Evolutionary conservation across 2,113 vertebrate genomes (phyloP), one percentile per base, ranked within the genome.

Genomic region (Formicarius rufipectus): DNA sequence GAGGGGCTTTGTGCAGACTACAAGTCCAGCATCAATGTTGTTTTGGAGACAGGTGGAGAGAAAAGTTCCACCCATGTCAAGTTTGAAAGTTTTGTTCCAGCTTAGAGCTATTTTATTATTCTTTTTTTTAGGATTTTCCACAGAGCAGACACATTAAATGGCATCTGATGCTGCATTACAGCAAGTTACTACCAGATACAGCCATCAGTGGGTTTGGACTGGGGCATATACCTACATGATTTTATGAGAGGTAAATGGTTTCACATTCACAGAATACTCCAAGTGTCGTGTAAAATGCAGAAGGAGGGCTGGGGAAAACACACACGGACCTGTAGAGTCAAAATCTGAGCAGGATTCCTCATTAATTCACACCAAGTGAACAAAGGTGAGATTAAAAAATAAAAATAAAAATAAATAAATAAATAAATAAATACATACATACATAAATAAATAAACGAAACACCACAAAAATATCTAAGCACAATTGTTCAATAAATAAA

Each of bases 361-460:
- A 19, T 25, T 28, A 55, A 40, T 12, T 19, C 5, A 37, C 15
- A 30, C 2, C 21, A n/a, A 59, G 33, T 18, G 7, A 88, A 62
- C 11, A 71, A 73, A 62, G 24, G 25, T 44, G 7, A 44, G 8
- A 18, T 1, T 4, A 3, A 6, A 40, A 63, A 5, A 24, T 2
- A 9, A 15, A 63, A 25, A 27, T 18, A 4, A 24, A 55, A 23
- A 17, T 1, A 31, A 4, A 9, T 2, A 56, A 33, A 33, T 6
- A 2, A 21, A 5, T 42, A 42, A n/a, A n/a, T n/a, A n/a, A n/a
- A n/a, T n/a, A n/a, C n/a, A n/a, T n/a, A n/a, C n/a, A n/a, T n/a
- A n/a, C n/a, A 17, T 1, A 31, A 4, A 9, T 2, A 56, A 33
- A 33, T 6, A 2, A 21, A 5, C n/a, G n/a, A n/a, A n/a, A n/a